A percentile compares a stretch with the other conserved stretches of the same genome.
phyloP scores from a whole-genome alignment of 2,888 invertebrate genomes.

The Mechanitis messenoides region DNA sequence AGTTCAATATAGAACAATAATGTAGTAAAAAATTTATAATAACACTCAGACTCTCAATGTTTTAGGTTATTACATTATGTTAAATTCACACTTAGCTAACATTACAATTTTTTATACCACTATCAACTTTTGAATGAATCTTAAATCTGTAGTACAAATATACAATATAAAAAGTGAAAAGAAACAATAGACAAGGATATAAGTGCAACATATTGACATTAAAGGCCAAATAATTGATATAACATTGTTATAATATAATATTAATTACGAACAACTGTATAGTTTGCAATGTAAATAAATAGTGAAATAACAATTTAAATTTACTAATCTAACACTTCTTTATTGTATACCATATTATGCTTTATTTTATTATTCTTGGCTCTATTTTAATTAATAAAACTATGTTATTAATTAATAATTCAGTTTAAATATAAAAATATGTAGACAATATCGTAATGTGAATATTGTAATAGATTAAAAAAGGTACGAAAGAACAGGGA shows the following conservation, averaged over 20 bases:
- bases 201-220: constrained; percentile 19
- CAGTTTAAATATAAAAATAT: constrained; percentile 31
- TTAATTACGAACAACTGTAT: constrained; percentile 11
- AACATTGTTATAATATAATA: constrained; percentile 10
- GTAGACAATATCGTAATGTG: constrained; percentile 24
- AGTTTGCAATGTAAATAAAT: constrained; percentile 18
- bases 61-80: constrained; percentile 28
- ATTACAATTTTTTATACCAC: constrained; percentile 25
- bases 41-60: constrained; percentile 29
- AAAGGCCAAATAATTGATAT: constrained; percentile 16
- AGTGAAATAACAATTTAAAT: constrained; percentile 19
- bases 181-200: constrained; percentile 19
- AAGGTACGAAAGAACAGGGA: constrained; percentile 15
- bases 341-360: constrained; percentile 12
- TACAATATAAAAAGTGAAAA: constrained; percentile 22
- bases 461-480: constrained; percentile 20
- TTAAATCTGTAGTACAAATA: constrained; percentile 26
- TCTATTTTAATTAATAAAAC: constrained; percentile 20
- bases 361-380: constrained; percentile 8
- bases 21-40: constrained; percentile 16
- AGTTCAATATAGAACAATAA: constrained; percentile 12
- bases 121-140: constrained; percentile 21
- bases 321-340: constrained; percentile 14
- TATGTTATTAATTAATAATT: constrained; percentile 23
- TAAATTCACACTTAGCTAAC: constrained; percentile 33